phyloP scores from a whole-genome alignment of 1,140 invertebrate species.

The Heliconius melpomene region DNA sequence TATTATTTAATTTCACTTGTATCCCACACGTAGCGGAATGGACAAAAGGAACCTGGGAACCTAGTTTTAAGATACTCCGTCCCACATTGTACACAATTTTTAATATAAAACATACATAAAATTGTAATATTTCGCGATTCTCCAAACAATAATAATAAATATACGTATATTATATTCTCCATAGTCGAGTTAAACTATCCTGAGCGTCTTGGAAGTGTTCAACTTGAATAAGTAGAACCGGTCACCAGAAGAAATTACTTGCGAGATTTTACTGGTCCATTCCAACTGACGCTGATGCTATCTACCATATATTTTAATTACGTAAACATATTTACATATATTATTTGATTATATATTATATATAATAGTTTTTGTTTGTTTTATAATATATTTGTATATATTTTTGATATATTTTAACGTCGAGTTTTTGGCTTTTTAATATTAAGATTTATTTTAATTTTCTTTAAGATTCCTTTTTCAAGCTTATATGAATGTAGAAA shows the following conservation, averaged over 20 bases:
- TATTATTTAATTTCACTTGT: no score
- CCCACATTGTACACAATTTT: no score
- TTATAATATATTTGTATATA: background rate
- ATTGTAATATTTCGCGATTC: no score
- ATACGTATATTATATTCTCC: background rate
- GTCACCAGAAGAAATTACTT: slow-evolving; percentile 39
- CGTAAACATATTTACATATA: slow-evolving; percentile 23
- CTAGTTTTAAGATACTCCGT: no score
- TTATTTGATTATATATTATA: background rate
- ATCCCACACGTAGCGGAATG: no score
- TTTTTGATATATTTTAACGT: no score
- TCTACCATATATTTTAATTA: slow-evolving; percentile 23
- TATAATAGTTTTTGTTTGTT: no score
- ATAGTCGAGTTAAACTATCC: slow-evolving; percentile 4
- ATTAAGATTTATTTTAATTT: background rate
- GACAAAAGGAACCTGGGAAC: no score
- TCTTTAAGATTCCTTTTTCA: no score
- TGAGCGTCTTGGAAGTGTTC: slow-evolving; percentile 21
- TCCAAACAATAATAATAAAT: background rate
- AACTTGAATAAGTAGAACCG: slow-evolving; percentile 46
- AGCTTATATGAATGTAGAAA: no score
- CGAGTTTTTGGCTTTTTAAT: no score
- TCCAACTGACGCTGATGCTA: slow-evolving; percentile 7
- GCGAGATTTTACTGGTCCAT: slow-evolving; percentile 33
- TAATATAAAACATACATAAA: no score